These are phyloP conservation scores for Himalopsyche japonica DNA, from an alignment of 2,888 invertebrate species.

Conservation along the genomic window DNA sequence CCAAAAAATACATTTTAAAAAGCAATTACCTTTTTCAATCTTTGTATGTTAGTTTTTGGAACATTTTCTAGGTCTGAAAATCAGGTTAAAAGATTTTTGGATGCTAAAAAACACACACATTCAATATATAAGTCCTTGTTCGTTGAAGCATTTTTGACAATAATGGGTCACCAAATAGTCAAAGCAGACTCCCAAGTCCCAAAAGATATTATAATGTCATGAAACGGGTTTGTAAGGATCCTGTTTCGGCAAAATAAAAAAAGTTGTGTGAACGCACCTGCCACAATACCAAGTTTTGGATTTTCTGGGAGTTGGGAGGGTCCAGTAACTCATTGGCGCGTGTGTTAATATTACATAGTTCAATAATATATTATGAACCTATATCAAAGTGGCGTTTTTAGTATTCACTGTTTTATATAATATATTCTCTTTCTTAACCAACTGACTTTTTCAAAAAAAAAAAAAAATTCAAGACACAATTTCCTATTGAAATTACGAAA, in stretches of 20 bases:
- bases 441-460: too few species aligned
- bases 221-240: not conserved
- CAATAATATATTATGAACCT: not conserved
- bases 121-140: not conserved
- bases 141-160: not conserved
- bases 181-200: not conserved
- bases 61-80: too few species aligned
- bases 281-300: not conserved
- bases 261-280: not conserved
- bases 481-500: too few species aligned
- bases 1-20: too few species aligned
- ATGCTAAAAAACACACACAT: too few species aligned
- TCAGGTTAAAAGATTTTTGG: too few species aligned
- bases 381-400: not conserved
- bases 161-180: not conserved
- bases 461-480: too few species aligned
- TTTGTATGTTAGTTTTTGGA: too few species aligned
- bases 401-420: not conserved
- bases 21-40: too few species aligned
- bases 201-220: not conserved
- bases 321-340: not conserved
- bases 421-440: too few species aligned
- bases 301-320: not conserved
- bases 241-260: constrained; percentile 1
- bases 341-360: not conserved